Evolutionary conservation across 1,140 invertebrate species (phyloP).

Genomic region (Limonius californicus): DNA sequence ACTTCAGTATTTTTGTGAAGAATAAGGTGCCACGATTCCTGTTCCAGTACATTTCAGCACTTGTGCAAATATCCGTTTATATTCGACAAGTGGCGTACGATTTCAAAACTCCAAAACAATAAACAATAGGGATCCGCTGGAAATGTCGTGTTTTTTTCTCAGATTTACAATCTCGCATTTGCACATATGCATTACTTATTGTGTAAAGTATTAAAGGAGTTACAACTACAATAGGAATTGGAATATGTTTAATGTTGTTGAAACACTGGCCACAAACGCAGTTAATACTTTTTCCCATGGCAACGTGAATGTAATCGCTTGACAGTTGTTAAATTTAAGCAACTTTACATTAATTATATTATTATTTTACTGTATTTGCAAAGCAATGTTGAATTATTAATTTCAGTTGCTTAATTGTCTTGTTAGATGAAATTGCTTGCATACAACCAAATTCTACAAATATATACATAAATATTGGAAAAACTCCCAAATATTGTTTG

Average conservation of each 20-base stretch:
- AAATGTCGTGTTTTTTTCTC: conserved; percentile 10
- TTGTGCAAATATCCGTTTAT: conserved; percentile 3
- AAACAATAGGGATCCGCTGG: conserved; percentile 10
- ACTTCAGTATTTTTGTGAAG: too few species aligned
- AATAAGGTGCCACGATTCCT: too few species aligned
- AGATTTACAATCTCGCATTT: conserved; percentile 8
- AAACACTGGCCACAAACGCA: not conserved
- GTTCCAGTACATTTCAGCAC: too few species aligned
- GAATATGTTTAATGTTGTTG: not conserved
- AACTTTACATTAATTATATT: too few species aligned
- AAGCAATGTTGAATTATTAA: too few species aligned
- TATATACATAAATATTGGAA: too few species aligned
- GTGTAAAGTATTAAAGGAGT: not conserved
- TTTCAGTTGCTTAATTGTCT: too few species aligned
- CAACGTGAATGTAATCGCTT: not conserved
- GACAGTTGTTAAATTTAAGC: too few species aligned
- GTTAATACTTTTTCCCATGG: not conserved
- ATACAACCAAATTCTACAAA: too few species aligned
- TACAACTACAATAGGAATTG: not conserved
- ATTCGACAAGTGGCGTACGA: conserved; percentile 3
- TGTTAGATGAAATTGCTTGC: too few species aligned
- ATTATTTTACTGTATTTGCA: too few species aligned
- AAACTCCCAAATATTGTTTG: too few species aligned
- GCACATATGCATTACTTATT: not conserved
- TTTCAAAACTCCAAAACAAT: conserved; percentile 7